Conservation (phyloP, 2,113 vertebrate species). For the Tragelaphus strepsiceros region DNA sequence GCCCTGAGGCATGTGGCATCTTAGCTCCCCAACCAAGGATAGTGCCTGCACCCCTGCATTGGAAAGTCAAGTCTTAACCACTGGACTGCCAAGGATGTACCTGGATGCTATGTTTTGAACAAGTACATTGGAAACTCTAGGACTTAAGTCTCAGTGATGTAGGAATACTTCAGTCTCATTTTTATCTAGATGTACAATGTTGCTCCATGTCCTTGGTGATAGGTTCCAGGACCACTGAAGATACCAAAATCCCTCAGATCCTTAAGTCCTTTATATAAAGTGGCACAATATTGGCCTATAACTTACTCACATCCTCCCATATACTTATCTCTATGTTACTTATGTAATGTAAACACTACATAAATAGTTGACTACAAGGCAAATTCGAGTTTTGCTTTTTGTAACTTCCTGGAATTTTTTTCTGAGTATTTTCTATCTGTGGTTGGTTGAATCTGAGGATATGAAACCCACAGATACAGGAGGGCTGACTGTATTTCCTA, state of each 20-base stretch:
- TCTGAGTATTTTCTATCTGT: not conserved
- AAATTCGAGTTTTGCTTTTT: not conserved
- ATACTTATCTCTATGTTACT: not conserved
- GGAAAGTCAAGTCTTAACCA: not conserved
- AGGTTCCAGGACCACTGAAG: not conserved
- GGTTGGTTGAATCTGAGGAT: not conserved
- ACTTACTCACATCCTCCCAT: not conserved
- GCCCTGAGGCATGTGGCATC: not conserved
- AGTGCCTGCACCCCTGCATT: not conserved
- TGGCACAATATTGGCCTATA: not conserved
- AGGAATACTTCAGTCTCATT: not conserved
- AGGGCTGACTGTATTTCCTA: not conserved
- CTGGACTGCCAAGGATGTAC: not conserved
- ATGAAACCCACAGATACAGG: not conserved
- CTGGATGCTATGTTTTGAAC: not conserved
- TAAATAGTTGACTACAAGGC: not conserved
- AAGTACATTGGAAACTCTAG: not conserved
- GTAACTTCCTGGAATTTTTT: not conserved
- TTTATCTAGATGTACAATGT: not conserved
- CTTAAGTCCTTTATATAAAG: not conserved
- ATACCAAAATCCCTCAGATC: not conserved
- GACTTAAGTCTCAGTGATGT: not conserved
- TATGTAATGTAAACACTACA: not conserved
- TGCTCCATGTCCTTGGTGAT: not conserved
- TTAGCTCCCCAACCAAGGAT: not conserved